Base-by-base conservation (phyloP, 2,888 invertebrate genomes). In the Falcaria lacertinaria region DNA sequence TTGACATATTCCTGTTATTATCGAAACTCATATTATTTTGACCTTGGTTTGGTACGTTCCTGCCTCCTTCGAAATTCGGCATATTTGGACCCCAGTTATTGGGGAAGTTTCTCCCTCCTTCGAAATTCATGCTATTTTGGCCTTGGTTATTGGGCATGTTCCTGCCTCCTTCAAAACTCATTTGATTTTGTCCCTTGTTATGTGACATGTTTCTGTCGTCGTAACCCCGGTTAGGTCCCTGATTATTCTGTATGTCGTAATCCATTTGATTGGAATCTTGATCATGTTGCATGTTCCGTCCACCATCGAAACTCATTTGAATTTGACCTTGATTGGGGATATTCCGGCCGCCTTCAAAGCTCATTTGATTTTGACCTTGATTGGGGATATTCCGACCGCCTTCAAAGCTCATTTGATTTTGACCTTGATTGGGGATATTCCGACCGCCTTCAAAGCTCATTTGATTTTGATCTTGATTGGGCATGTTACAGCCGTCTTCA, bases 81-180 rank as follows among this genome's bases (percentile, higher is more conserved):
- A 6, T 28, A 28, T 28, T 28, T 28, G 7, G 28, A 28, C 28
- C 11, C 11, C 11, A 11, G 2, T 28, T 28, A 28, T 28, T 28
- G 1, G 11, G 11, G 8, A 28, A 11, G 28, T 28, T 11, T 28
- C 22, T 22, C 6, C 22, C 22, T 22, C 11, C 28, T 11, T 28
- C 11, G 2, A 11, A 28, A 28, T 28, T 28, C 8, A 28, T 11
- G 11, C 11, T 28, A 28, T 28, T 28, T 28, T 28, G 28, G 11
- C 28, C 11, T 28, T 11, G 8, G 11, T 11, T 28, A 11, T 28
- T 11, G 11, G 11, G 11, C 28, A 28, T 45, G 34, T 45, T 50
- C 35, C 42, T 50, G 25, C 44, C 46, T 13, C 35, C 45, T 25
- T 45, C 48, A 22, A 34, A 49, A 33, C 54, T 54, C 17, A 33